Evolutionary conservation across 2,888 invertebrate species (phyloP), one percentile per base, ranked within the genome.

Genomic region (Allophyes oxyacanthae): DNA sequence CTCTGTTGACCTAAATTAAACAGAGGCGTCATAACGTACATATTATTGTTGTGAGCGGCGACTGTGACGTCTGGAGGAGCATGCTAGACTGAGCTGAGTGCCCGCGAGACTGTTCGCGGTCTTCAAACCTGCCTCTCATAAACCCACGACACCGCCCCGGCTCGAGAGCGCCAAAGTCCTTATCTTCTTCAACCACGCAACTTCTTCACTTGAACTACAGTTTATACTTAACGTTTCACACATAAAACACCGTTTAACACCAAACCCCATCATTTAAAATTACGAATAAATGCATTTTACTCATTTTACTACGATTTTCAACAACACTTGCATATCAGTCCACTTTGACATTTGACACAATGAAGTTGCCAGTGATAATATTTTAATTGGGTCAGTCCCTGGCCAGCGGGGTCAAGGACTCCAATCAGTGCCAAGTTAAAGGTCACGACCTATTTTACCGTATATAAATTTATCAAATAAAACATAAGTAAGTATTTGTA

Each of bases 201-300:
- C 42, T 44, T 57, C 56, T 11, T 33, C 54, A 62, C 58, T 52
- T 10, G 52, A 34, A 53, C 33, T 45, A 57, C 15, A 36, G 30
- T 64, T 51, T 42, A 48, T 49, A 52, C 30, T 61, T 13, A 50
- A 48, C 36, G 53, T 69, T 64, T 53, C 55, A 64, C 52, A 62
- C 50, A 75, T 50, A 53, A 72, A 64, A 69, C 57, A 54, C 55
- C 44, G 32, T 43, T 62, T 64, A 70, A 53, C 70, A 72, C 45
- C 59, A 73, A 75, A 77, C 78, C 73, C 71, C 86, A 85, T 86
- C 38, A 62, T 82, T 58, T 71, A 64, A 54, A 69, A 66, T 73
- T 66, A 69, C 63, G 74, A 71, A 72, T 60, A 46, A 67, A 75
- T 51, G 45, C 75, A 82, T 81, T 73, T 77, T 72, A 67, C 6